Evolutionary conservation across 2,797 vertebrate species (phyloP), one percentile per base, ranked within the genome.

Genomic region (Decapterus maruadsi): DNA sequence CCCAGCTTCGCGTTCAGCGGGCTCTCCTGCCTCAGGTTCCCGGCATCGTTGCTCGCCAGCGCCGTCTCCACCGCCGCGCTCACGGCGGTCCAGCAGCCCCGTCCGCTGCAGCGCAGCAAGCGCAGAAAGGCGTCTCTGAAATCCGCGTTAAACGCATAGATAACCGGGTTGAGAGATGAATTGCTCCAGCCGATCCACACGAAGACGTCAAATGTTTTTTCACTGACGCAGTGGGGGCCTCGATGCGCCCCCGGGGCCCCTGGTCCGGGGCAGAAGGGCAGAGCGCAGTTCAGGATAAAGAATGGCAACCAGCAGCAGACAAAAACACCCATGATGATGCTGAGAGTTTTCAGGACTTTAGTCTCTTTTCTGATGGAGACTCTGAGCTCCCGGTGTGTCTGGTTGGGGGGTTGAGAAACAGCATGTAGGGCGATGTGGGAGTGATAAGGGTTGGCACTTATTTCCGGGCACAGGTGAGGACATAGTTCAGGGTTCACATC

Each of bases 101-200:
- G 50, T 5, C 75, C 79, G 45, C 84, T 77, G 76, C 92, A 93
- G 80, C 87, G 84, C 88, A 94, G 31, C 77, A 94, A 75, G 55
- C 93, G 91, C 72, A 93, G 66, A 66, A 94, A 94, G 2, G 94
- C 93, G 66, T 94, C 92, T 55, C 94, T 86, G 72, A 94, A 94
- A 57, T 94, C 94, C 19, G 91, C 85, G 80, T 94, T 94, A 43
- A 94, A 92, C 2, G 94, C 94, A 9, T 94, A 94, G 63, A 94
- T 94, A 31, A 94, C 66, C 9, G 94, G 94, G 75, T 94, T 94
- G 5, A 94, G 80, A 12, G 93, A 94, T 0, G 94, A 94, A 45
- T 94, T 94, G 80, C 92, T 93, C 94, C 94, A 94, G 11, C 94
- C 94, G 70, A 94, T 90, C 94, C 94, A 94, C 62, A 94, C 91